A percentile compares a stretch with the other conserved stretches of the same genome.
Conservation (phyloP, 2,113 vertebrate genomes). For the Tupaia chinensis region DNA sequence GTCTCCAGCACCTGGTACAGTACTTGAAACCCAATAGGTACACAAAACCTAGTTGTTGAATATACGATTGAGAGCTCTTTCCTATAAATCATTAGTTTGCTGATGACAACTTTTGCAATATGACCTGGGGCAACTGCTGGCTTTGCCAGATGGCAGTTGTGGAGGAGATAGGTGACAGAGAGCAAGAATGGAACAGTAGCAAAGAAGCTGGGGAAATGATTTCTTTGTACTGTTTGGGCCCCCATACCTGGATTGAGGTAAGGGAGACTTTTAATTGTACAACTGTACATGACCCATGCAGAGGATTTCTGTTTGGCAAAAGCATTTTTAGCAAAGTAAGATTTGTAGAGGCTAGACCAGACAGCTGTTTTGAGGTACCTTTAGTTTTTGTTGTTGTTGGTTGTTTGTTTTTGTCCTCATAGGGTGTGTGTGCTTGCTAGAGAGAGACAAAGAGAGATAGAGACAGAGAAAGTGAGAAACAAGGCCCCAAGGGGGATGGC, state of each 20-base stretch:
- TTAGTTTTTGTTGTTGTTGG: not conserved
- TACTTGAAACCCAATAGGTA: not conserved
- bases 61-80: not conserved
- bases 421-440: too few relatives aligned
- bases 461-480: too few relatives aligned
- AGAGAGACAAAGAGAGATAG: too few relatives aligned
- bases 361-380: not conserved
- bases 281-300: not conserved
- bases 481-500: too few relatives aligned
- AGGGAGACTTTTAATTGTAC: not conserved
- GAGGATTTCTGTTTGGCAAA: not conserved
- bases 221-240: not conserved
- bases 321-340: slow-evolving; percentile 23
- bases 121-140: not conserved
- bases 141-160: not conserved
- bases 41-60: not conserved
- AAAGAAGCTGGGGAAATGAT: not conserved
- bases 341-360: not conserved
- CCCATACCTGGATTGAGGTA: not conserved
- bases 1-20: not conserved
- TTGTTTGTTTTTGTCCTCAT: too few relatives aligned
- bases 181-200: not conserved
- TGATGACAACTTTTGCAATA: not conserved
- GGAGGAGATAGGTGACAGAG: not conserved
- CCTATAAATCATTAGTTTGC: not conserved